phyloP scores from a whole-genome alignment of 2,113 vertebrate genomes.

The Rhegmatorhina hoffmannsi region DNA sequence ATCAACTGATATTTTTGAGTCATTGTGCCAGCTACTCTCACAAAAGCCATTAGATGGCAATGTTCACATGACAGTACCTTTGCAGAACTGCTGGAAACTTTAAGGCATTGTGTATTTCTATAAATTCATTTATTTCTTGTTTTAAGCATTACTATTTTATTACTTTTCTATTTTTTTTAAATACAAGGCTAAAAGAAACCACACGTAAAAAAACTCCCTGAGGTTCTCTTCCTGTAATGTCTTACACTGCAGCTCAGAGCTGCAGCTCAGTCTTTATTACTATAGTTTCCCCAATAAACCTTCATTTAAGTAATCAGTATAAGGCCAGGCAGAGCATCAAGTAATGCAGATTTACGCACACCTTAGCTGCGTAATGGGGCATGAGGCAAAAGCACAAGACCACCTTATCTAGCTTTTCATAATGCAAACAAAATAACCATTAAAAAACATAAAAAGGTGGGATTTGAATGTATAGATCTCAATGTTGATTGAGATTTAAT shows the following conservation, averaged over 20 bases:
- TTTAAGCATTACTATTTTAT: conserved; percentile 8
- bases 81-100: neutral
- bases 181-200: neutral
- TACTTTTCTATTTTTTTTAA: neutral
- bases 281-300: neutral
- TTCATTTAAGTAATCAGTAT: conserved; percentile 18
- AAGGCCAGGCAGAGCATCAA: neutral
- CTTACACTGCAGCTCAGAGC: neutral
- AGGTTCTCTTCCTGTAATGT: neutral
- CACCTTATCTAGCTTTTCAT: neutral
- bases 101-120: neutral
- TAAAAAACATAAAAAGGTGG: neutral
- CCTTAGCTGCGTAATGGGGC: neutral
- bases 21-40: neutral
- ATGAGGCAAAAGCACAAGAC: neutral
- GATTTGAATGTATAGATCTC: neutral
- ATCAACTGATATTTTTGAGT: neutral
- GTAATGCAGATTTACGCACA: neutral
- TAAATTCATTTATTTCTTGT: neutral
- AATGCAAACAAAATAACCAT: neutral
- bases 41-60: conserved; percentile 66
- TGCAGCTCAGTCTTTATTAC: neutral
- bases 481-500: neutral
- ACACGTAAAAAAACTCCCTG: accelerated
- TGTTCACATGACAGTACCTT: conserved; percentile 26